Evolutionary conservation across 2,888 invertebrate genomes (phyloP).

Genomic region (Falcaria lacertinaria): DNA sequence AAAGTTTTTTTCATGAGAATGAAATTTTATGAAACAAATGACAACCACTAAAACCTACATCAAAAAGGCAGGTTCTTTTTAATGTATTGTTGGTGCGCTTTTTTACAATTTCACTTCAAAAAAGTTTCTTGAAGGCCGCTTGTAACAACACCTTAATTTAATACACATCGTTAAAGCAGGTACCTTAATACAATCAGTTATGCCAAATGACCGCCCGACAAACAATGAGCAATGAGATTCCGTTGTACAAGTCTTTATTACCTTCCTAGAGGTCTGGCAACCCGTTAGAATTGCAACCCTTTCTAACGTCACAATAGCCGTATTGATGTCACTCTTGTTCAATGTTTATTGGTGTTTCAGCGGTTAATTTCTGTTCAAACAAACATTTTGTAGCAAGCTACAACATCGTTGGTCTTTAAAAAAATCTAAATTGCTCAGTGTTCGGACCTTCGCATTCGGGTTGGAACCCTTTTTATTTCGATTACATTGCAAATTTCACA

Average conservation of each 20-base stretch:
- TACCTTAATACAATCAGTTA: slow-evolving; percentile 26
- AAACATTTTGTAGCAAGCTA: slow-evolving; percentile 23
- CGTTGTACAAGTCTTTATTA: slow-evolving; percentile 25
- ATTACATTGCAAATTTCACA: not conserved
- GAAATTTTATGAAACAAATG: too few relatives aligned
- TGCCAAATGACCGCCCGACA: slow-evolving; percentile 30
- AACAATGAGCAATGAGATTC: slow-evolving; percentile 29
- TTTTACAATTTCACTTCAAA: not conserved
- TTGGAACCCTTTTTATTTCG: not conserved
- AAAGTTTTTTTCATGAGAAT: too few relatives aligned
- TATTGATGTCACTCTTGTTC: slow-evolving; percentile 31
- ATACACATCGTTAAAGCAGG: slow-evolving; percentile 23
- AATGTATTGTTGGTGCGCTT: not conserved
- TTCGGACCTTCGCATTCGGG: not conserved
- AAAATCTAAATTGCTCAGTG: slow-evolving; percentile 10
- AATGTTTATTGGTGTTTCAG: slow-evolving; percentile 40
- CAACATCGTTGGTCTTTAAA: slow-evolving; percentile 25
- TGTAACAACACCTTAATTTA: slow-evolving; percentile 5
- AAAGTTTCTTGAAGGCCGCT: slow-evolving; percentile 5
- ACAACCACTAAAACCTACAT: too few relatives aligned
- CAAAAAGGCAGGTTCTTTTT: too few relatives aligned
- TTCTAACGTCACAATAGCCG: slow-evolving; percentile 34
- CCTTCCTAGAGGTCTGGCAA: slow-evolving; percentile 10
- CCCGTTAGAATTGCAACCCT: slow-evolving; percentile 27
- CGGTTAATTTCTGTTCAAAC: slow-evolving; percentile 57